A percentile compares a stretch with the other conserved stretches of the same genome.
phyloP scores from a whole-genome alignment of 2,888 invertebrate species.

The Eumacrocentrus americanus region DNA sequence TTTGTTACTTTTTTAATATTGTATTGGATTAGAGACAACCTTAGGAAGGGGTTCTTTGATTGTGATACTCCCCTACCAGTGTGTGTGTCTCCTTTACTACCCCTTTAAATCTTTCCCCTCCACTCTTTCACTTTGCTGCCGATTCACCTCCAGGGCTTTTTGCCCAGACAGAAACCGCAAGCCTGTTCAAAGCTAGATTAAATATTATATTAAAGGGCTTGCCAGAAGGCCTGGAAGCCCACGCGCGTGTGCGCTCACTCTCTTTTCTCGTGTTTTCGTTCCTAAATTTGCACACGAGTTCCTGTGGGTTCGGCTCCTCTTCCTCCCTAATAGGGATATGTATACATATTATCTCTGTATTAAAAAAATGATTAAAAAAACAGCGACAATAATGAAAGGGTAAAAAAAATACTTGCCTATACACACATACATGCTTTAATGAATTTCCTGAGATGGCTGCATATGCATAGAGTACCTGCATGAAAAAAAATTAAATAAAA shows the following conservation, averaged over 20 bases:
- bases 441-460: constrained; percentile 35
- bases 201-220: constrained; percentile 63
- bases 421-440: constrained; percentile 27
- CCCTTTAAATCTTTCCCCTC: too few relatives aligned
- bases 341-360: not conserved
- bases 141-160: constrained; percentile 8
- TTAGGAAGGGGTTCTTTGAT: too few relatives aligned
- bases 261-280: constrained; percentile 6
- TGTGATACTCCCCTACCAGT: too few relatives aligned
- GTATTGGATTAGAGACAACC: too few relatives aligned
- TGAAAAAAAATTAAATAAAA: constrained; percentile 5
- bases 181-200: constrained; percentile 63
- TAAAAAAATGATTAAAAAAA: constrained; percentile 8
- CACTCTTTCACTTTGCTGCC: too few relatives aligned
- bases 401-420: constrained; percentile 17
- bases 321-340: not conserved
- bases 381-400: constrained; percentile 2
- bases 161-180: constrained; percentile 58
- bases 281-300: constrained; percentile 24
- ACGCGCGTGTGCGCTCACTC: not conserved
- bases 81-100: too few relatives aligned
- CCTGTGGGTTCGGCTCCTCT: constrained; percentile 18
- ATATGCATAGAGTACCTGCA: constrained; percentile 4
- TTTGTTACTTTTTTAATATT: too few relatives aligned
- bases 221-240: constrained; percentile 37